Percentiles rank a stretch among this genome's conserved stretches.
phyloP scores from a whole-genome alignment of 2,113 vertebrate genomes.

The Zeus faber region DNA sequence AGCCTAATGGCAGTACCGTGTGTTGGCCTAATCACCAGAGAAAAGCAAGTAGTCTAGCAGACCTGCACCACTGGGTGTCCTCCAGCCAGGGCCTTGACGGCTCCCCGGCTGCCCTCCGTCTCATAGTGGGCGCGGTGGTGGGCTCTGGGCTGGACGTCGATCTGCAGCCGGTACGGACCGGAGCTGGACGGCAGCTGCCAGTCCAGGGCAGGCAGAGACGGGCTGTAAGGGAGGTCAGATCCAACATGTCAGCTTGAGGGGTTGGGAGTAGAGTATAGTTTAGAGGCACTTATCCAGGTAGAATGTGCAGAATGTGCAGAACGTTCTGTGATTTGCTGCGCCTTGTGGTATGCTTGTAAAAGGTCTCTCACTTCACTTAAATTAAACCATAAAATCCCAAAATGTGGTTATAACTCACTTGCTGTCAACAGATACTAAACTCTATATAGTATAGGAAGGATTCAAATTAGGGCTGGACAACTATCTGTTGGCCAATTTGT shows the following conservation, averaged over 20 bases:
- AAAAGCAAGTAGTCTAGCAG: constrained; percentile 29
- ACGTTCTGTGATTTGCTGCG: constrained; percentile 22
- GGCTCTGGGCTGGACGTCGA: constrained; percentile 95
- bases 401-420: too few species aligned
- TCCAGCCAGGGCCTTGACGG: constrained; percentile 91
- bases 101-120: constrained; percentile 95
- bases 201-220: constrained; percentile 92
- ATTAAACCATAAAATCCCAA: too few species aligned
- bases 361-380: too few species aligned
- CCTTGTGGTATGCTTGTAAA: neutral
- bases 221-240: constrained; percentile 70
- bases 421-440: neutral
- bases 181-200: constrained; percentile 96
- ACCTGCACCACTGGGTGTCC: constrained; percentile 86
- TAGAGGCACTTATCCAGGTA: constrained; percentile 37
- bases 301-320: too few species aligned
- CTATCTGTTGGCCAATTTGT: too few species aligned
- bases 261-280: constrained; percentile 33
- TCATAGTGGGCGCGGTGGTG: constrained; percentile 98
- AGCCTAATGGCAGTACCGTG: constrained; percentile 35
- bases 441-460: neutral
- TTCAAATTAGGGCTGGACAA: too few species aligned
- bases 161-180: constrained; percentile 90
- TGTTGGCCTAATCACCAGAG: constrained; percentile 32
- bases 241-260: too few species aligned